These are phyloP conservation scores for Aldabrachelys gigantea DNA, from an alignment of 2,113 vertebrate species.

Conservation along the genomic window DNA sequence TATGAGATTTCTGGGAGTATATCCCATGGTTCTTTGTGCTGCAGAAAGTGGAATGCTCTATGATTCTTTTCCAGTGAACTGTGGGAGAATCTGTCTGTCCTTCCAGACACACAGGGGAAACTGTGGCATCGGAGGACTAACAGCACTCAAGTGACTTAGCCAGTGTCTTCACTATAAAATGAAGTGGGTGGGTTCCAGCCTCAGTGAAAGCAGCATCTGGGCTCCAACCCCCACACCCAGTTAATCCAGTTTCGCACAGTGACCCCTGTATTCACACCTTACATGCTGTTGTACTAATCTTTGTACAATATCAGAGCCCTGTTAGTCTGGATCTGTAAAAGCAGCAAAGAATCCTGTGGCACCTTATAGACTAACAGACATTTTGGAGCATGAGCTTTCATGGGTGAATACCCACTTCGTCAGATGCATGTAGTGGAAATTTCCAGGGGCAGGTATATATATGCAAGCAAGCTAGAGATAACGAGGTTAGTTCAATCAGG, in stretches of 20 bases:
- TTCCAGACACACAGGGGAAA: not conserved
- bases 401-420: too few relatives aligned
- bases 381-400: too few relatives aligned
- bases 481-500: too few relatives aligned
- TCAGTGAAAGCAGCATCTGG: not conserved
- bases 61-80: not conserved
- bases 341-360: too few relatives aligned
- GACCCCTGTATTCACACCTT: not conserved
- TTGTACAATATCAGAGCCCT: not conserved
- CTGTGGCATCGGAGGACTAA: too few relatives aligned
- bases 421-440: too few relatives aligned
- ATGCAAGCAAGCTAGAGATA: too few relatives aligned
- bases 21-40: not conserved
- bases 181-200: not conserved
- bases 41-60: not conserved
- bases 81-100: not conserved
- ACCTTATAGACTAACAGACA: too few relatives aligned
- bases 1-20: not conserved
- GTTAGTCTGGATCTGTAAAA: too few relatives aligned
- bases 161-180: not conserved
- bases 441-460: too few relatives aligned
- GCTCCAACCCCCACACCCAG: not conserved
- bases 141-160: not conserved
- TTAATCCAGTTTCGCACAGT: not conserved
- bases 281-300: not conserved